These are phyloP conservation scores for Eupithecia exiguata DNA, from an alignment of 2,888 invertebrate species.

Conservation along the genomic window DNA sequence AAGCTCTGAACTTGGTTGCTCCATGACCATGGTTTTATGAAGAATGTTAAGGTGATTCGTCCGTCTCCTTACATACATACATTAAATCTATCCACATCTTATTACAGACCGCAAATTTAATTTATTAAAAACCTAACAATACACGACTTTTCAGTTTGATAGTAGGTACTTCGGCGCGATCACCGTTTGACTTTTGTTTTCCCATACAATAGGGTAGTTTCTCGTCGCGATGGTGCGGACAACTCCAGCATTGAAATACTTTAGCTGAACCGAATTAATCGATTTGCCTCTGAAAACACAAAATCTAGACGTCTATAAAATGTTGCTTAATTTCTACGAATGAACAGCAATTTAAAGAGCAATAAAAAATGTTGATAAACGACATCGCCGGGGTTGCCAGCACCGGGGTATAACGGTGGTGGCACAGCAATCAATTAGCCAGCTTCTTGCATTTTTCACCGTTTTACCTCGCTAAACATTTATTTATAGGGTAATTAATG, in stretches of 20 bases:
- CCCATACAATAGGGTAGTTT: too few species aligned
- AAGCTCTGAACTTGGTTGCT: neutral
- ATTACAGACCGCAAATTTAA: neutral
- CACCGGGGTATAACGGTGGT: constrained; percentile 35
- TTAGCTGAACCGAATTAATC: neutral
- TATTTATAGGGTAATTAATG: constrained; percentile 66
- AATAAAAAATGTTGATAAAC: constrained; percentile 43
- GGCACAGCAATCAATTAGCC: constrained; percentile 42
- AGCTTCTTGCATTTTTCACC: constrained; percentile 44
- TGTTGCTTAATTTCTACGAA: constrained; percentile 21
- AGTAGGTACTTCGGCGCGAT: too few species aligned
- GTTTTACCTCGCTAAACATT: constrained; percentile 49
- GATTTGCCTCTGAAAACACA: neutral
- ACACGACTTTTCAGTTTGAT: too few species aligned
- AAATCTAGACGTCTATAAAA: constrained; percentile 8
- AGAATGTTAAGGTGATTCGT: neutral
- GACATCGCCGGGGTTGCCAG: constrained; percentile 36
- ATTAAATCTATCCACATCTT: neutral
- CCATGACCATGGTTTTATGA: neutral
- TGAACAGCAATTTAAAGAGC: constrained; percentile 23
- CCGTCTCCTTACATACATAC: neutral
- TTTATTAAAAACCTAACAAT: neutral
- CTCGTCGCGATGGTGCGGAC: too few species aligned
- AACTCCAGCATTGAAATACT: too few species aligned
- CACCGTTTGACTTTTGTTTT: too few species aligned